Percentiles rank a stretch among this genome's conserved stretches.
Evolutionary conservation across 2,113 vertebrate genomes (phyloP).

Genomic region (Pogonocichla stellata): DNA sequence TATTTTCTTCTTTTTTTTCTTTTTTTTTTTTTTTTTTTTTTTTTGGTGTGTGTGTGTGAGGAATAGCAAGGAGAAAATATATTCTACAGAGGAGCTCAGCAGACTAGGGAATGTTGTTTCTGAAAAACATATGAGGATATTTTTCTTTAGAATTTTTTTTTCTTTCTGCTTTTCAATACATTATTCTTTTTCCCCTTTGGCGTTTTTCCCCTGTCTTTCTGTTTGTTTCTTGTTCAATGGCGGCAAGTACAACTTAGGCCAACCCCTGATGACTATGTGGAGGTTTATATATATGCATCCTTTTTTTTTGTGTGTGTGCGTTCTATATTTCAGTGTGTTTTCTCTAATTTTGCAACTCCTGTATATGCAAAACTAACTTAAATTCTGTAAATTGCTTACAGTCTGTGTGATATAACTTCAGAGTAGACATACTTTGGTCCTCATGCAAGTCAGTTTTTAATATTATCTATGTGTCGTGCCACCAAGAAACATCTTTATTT

Average conservation of each 20-base stretch:
- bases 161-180: neutral
- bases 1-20: neutral
- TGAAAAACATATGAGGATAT: neutral
- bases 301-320: slow-evolving; percentile 64
- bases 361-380: slow-evolving; percentile 74
- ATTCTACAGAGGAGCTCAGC: neutral
- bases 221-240: slow-evolving; percentile 63
- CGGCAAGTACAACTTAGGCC: slow-evolving; percentile 61
- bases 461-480: slow-evolving; percentile 64
- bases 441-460: slow-evolving; percentile 72
- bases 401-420: slow-evolving; percentile 74
- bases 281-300: slow-evolving; percentile 79
- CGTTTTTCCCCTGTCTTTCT: neutral
- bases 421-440: slow-evolving; percentile 66
- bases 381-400: slow-evolving; percentile 81
- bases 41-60: neutral
- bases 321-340: slow-evolving; percentile 82
- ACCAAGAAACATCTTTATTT: slow-evolving; percentile 36
- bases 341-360: slow-evolving; percentile 75
- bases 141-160: neutral
- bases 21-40: neutral
- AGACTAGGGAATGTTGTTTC: neutral
- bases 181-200: neutral
- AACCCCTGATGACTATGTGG: slow-evolving; percentile 70
- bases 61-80: neutral